Conservation (phyloP, 2,113 vertebrate genomes). For the Sitta europaea region DNA sequence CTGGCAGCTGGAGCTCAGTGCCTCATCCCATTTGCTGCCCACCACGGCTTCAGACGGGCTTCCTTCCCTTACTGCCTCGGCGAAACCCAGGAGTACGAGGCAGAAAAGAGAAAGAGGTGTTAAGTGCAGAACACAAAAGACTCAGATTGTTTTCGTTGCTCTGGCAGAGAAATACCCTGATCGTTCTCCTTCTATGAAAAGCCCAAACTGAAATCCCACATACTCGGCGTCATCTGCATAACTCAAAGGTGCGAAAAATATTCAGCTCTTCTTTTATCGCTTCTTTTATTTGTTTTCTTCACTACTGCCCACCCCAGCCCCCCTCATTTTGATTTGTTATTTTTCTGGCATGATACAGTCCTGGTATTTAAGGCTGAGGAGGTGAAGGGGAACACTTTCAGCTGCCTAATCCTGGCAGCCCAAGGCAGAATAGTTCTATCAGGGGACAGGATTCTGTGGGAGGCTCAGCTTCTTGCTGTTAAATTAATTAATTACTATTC, state of each 20-base stretch:
- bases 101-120: not conserved
- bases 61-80: too few species aligned
- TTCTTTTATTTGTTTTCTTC: not conserved
- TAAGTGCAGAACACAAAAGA: not conserved
- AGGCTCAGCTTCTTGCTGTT: not conserved
- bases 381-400: not conserved
- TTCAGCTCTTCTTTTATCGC: not conserved
- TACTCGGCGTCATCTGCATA: not conserved
- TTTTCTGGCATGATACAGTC: not conserved
- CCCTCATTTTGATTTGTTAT: not conserved
- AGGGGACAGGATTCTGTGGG: not conserved
- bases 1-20: not conserved
- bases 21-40: accelerated
- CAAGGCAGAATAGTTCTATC: not conserved
- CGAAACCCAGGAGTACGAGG: not conserved
- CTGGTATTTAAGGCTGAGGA: not conserved
- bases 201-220: not conserved
- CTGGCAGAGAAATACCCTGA: not conserved
- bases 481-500: not conserved
- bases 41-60: not conserved
- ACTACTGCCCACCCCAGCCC: too few species aligned
- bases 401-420: not conserved
- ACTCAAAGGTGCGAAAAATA: not conserved
- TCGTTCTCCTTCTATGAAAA: not conserved
- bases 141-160: not conserved